These are phyloP conservation scores for Accipiter cooperii DNA, from an alignment of 2,113 vertebrate genomes.

Conservation along the genomic window DNA sequence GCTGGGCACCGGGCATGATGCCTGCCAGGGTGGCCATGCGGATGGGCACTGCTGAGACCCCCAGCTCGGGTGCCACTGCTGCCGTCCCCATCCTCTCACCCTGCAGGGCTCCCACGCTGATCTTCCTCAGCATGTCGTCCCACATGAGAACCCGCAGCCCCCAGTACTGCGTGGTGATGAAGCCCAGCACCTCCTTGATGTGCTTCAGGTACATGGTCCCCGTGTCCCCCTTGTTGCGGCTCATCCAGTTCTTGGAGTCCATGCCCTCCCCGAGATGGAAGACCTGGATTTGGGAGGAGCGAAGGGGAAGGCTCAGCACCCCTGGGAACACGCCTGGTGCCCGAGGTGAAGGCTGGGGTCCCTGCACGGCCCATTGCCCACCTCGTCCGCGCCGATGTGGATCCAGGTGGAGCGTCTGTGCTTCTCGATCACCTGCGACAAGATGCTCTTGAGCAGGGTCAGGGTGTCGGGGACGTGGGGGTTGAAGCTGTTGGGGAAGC, in stretches of 20 bases:
- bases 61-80: neutral
- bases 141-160: conserved; percentile 69
- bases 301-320: neutral
- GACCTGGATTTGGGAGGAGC: conserved; percentile 54
- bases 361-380: neutral
- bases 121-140: conserved; percentile 74
- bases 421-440: conserved; percentile 70
- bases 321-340: neutral
- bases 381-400: conserved; percentile 73
- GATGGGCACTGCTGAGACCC: accelerated
- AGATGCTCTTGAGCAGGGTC: conserved; percentile 64
- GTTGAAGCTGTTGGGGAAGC: conserved; percentile 79
- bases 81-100: conserved; percentile 1
- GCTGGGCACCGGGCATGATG: accelerated
- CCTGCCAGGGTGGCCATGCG: accelerated
- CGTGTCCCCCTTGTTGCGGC: conserved; percentile 37
- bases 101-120: conserved; percentile 47
- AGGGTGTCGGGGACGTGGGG: conserved; percentile 61
- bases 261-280: conserved; percentile 70
- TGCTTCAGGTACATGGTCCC: conserved; percentile 74
- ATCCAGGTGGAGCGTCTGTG: conserved; percentile 69
- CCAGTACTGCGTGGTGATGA: conserved; percentile 27
- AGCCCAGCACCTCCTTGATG: conserved; percentile 67
- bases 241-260: conserved; percentile 75
- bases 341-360: accelerated